Conservation (phyloP, 2,888 invertebrate genomes). For the Eristalis intricaria region DNA sequence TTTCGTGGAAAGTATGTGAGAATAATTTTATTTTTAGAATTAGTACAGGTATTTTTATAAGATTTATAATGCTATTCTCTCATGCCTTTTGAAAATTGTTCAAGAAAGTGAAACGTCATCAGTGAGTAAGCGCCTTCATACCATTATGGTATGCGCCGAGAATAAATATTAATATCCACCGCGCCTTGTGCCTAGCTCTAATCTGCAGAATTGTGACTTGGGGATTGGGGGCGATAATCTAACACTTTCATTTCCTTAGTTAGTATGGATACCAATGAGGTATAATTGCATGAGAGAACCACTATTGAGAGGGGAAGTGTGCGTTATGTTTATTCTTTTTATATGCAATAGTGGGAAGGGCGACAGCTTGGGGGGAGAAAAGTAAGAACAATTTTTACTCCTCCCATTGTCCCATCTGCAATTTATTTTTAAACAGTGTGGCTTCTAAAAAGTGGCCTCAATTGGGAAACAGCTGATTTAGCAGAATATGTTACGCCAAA, state of each 20-base stretch:
- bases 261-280: background rate
- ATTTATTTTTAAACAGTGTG: background rate
- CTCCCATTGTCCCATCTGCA: background rate
- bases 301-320: constrained; percentile 4
- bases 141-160: constrained; percentile 30
- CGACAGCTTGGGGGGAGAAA: background rate
- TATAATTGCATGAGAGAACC: constrained; percentile 22
- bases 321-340: background rate
- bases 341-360: background rate
- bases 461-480: background rate
- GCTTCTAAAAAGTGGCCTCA: background rate
- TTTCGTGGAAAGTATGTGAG: constrained; percentile 89
- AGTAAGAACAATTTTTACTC: background rate
- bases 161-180: constrained; percentile 17
- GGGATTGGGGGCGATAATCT: constrained; percentile 8
- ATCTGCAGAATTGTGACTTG: background rate
- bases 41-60: constrained; percentile 72
- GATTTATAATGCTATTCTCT: constrained; percentile 26
- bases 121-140: constrained; percentile 32
- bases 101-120: constrained; percentile 57
- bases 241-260: constrained; percentile 22
- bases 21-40: constrained; percentile 74
- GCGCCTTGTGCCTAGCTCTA: constrained; percentile 11
- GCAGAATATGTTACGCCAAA: background rate
- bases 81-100: constrained; percentile 33